Base-by-base conservation (phyloP, 2,797 vertebrate genomes). In the Glossophaga mutica region DNA sequence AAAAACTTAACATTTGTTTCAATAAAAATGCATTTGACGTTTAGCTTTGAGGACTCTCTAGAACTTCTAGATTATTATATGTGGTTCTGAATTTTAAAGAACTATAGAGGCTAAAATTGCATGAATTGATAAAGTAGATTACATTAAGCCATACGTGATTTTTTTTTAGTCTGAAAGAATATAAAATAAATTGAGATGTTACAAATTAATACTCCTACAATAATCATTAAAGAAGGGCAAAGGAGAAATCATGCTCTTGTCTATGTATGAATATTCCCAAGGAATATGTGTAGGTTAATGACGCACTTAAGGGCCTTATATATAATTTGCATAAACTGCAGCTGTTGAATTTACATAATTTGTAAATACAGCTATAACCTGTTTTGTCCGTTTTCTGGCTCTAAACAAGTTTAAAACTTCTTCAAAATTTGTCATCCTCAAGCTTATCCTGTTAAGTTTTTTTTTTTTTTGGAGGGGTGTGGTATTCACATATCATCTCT, bases 331-430 rank as follows among this genome's bases (percentile, higher is more conserved):
- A 71, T 82, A 92, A 91, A 52, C 9, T 95, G 8, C 55, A 83
- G 7, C 22, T 85, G 19, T 74, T 90, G 8, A 59, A 77, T 92
- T 87, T 92, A 12, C 46, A 78, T 92, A 90, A 77, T 95, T 85
- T 86, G 22, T 55, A 73, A 84, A 74, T 83, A 62, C 0, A 55
- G 5, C 21, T 79, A 9, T 62, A 50, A 71, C 9, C 1, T 81
- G 3, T 91, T 89, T 73, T 71, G 57, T 82, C 9, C 21, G 79
- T 57, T 90, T 81, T 92, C 46, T 22, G 18, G 0, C 9, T 78
- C 87, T 57, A 65, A 57, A 87, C 5, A 94, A 85, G 29, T 18
- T 74, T 68, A 74, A 96, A 68, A 34, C 21, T 8, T 15, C 19
- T 29, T 62, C 19, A 82, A 50, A 73, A 62, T 90, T 55, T 57